These are phyloP conservation scores for Sebastes hubbsi DNA, from an alignment of 2,797 vertebrate species.

Conservation along the genomic window DNA sequence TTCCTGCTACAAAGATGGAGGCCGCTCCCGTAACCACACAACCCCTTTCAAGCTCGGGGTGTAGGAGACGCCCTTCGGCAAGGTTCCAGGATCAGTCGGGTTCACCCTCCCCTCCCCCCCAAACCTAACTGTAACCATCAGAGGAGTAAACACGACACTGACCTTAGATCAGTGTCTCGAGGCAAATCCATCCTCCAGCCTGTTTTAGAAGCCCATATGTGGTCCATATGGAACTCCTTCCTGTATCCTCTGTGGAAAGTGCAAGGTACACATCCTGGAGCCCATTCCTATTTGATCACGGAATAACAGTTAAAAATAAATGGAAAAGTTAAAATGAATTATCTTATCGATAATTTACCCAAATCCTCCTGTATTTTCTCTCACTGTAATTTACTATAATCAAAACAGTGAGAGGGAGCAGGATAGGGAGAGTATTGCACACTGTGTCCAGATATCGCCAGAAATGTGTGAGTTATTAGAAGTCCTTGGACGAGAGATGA, in stretches of 20 bases:
- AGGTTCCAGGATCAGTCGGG: slow-evolving; percentile 67
- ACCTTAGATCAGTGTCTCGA: slow-evolving; percentile 77
- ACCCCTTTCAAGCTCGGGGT: slow-evolving; percentile 70
- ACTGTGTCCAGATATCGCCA: background rate
- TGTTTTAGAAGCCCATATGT: slow-evolving; percentile 73
- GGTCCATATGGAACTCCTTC: slow-evolving; percentile 75
- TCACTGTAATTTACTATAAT: background rate
- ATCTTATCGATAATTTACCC: background rate
- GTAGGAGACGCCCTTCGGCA: slow-evolving; percentile 74
- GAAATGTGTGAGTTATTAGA: slow-evolving; percentile 4
- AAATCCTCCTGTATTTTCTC: background rate
- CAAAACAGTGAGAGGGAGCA: background rate
- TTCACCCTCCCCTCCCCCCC: slow-evolving; percentile 44
- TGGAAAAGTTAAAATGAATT: background rate
- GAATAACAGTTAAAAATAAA: background rate
- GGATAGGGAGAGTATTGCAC: background rate
- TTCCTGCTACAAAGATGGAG: slow-evolving; percentile 80
- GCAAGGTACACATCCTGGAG: slow-evolving; percentile 56
- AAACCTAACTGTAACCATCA: slow-evolving; percentile 75
- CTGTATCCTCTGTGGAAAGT: slow-evolving; percentile 61
- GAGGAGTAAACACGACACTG: slow-evolving; percentile 70
- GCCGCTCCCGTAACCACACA: slow-evolving; percentile 71
- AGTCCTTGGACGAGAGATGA: slow-evolving; percentile 1
- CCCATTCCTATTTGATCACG: slow-evolving; percentile 40
- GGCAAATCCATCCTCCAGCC: slow-evolving; percentile 63